These are phyloP conservation scores for Drosophila kurseongensis DNA, from an alignment of 1,140 invertebrate species.

Conservation along the genomic window DNA sequence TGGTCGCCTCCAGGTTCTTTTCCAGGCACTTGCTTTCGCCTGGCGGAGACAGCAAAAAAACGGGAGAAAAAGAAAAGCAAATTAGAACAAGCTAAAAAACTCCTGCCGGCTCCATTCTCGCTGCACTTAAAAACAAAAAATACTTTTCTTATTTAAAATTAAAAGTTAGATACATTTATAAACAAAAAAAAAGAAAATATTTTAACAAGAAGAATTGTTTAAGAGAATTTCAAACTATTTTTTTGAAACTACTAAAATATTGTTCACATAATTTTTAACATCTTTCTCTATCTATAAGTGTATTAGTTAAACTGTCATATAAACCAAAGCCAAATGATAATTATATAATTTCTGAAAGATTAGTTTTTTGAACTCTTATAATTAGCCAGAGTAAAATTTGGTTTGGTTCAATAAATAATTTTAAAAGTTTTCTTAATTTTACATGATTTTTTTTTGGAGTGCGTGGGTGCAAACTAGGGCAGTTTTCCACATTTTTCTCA, in stretches of 20 bases:
- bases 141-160: neutral
- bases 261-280: too few relatives aligned
- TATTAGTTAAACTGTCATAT: too few relatives aligned
- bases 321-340: too few relatives aligned
- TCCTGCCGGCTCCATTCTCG: neutral
- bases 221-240: too few relatives aligned
- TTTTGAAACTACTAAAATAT: too few relatives aligned
- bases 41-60: slow-evolving; percentile 18
- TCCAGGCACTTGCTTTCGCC: slow-evolving; percentile 83
- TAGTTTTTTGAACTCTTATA: neutral
- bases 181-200: too few relatives aligned
- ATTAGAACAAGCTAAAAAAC: slow-evolving; percentile 20
- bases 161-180: too few relatives aligned
- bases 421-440: neutral
- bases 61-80: slow-evolving; percentile 5
- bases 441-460: neutral
- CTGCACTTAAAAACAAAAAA: neutral
- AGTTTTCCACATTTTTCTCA: slow-evolving; percentile 36
- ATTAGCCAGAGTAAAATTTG: too few relatives aligned
- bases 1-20: slow-evolving; percentile 74
- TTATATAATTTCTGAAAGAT: neutral
- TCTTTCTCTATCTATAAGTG: too few relatives aligned
- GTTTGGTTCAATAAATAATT: neutral
- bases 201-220: too few relatives aligned
- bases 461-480: neutral